These are phyloP conservation scores for Colaptes auratus DNA, from an alignment of 2,113 vertebrate genomes.

Conservation along the genomic window DNA sequence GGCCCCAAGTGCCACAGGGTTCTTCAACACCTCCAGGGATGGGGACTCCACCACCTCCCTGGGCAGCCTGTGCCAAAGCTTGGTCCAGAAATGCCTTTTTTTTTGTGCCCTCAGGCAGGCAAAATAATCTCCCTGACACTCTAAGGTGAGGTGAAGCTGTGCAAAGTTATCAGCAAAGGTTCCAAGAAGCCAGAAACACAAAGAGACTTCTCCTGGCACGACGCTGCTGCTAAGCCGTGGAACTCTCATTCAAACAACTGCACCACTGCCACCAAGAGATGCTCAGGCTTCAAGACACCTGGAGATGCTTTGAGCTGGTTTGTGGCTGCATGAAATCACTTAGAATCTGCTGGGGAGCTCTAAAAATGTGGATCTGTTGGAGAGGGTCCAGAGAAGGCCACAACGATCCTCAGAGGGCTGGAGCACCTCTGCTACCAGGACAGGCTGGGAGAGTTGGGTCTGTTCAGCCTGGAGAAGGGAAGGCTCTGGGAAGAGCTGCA, in stretches of 20 bases:
- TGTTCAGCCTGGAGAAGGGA: too few species aligned
- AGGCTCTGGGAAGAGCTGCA: too few species aligned
- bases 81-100: not conserved
- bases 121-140: not conserved
- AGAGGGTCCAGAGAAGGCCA: too few species aligned
- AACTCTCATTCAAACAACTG: too few species aligned
- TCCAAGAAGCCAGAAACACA: not conserved
- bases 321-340: rapidly evolving
- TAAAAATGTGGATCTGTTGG: not conserved
- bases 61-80: not conserved
- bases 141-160: not conserved
- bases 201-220: not conserved
- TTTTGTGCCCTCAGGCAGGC: not conserved
- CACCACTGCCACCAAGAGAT: not conserved
- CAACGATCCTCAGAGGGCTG: too few species aligned
- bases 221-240: not conserved
- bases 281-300: not conserved
- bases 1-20: too few species aligned
- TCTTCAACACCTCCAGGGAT: too few species aligned
- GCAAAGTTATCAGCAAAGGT: not conserved
- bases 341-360: not conserved
- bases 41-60: too few species aligned
- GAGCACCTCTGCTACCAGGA: too few species aligned
- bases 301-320: not conserved
- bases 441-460: too few species aligned